Base-by-base conservation (phyloP, 2,888 invertebrate genomes). In the Melanophora roralis region DNA sequence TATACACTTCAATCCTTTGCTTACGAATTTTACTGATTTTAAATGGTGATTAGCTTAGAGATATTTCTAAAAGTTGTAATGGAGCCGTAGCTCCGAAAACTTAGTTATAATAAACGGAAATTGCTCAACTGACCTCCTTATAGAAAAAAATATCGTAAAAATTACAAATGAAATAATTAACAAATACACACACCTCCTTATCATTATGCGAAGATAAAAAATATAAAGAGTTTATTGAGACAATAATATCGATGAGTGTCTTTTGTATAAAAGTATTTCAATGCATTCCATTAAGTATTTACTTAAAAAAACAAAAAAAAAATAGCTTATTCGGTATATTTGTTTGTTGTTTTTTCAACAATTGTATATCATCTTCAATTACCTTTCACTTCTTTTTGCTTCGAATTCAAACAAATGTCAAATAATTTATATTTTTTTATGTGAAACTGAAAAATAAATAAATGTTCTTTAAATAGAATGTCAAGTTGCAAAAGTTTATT, bases 391-490 rank as follows among this genome's bases (percentile, higher is more conserved):
- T 6, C 27, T 71, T 49, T 38, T 57, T 27, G 6, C 27, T 68
- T 57, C 32, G 21, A 27, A 49, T 68, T 57, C 32, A 32, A 27
- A 49, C 62, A 80, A 80, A 80, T 80, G 79, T 75, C 79, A 80
- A 80, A 62, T 67, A 55, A 67, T 68, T 67, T 40, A 67, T 14
- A 53, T 49, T 19, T 47, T 8, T 40, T 14, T n/a, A 9, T 55
- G 1, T 55, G 27, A n/a, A 27, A n/a, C 4, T 11, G n/a, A n/a
- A n/a, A n/a, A n/a, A n/a, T n/a, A n/a, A n/a, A n/a, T n/a, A n/a
- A n/a, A n/a, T n/a, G 4, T 51, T 60, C 16, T 47, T 32, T 36
- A 34, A 16, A 9, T 47, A 60, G 67, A 72, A 75, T 80, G 75
- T 67, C 75, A 68, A 55, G 72, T 43, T 40, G 47, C 47, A 68